A percentile compares a stretch with the other conserved stretches of the same genome.
These are phyloP conservation scores for Chironomus striatipennis DNA, from an alignment of 1,140 invertebrate genomes.

Conservation along the genomic window DNA sequence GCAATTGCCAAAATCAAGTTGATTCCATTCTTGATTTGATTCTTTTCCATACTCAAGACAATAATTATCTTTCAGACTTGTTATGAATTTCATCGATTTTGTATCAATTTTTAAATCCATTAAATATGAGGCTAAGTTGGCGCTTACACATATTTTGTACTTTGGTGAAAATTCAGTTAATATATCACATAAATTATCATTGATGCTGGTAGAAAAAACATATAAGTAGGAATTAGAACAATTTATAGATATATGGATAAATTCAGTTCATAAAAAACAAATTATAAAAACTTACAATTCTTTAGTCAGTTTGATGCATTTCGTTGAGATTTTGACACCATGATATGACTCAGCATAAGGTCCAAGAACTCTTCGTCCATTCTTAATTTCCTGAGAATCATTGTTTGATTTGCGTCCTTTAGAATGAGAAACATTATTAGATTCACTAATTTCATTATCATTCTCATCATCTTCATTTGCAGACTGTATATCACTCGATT, in stretches of 20 bases:
- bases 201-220: too few relatives aligned
- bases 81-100: neutral
- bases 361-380: neutral
- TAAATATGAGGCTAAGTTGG: neutral
- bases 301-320: neutral
- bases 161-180: slow-evolving; percentile 2
- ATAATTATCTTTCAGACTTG: neutral
- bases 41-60: neutral
- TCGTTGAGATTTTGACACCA: neutral
- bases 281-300: neutral
- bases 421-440: neutral
- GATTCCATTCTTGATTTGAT: neutral
- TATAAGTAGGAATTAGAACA: too few relatives aligned
- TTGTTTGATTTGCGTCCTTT: neutral
- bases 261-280: too few relatives aligned
- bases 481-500: neutral
- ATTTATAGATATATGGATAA: too few relatives aligned
- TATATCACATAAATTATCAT: neutral
- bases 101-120: neutral
- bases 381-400: neutral
- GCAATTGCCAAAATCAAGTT: neutral
- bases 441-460: neutral
- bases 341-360: neutral
- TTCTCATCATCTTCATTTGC: neutral
- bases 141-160: neutral